Base-by-base conservation (phyloP, 2,797 vertebrate species). In the Tapirus indicus region DNA sequence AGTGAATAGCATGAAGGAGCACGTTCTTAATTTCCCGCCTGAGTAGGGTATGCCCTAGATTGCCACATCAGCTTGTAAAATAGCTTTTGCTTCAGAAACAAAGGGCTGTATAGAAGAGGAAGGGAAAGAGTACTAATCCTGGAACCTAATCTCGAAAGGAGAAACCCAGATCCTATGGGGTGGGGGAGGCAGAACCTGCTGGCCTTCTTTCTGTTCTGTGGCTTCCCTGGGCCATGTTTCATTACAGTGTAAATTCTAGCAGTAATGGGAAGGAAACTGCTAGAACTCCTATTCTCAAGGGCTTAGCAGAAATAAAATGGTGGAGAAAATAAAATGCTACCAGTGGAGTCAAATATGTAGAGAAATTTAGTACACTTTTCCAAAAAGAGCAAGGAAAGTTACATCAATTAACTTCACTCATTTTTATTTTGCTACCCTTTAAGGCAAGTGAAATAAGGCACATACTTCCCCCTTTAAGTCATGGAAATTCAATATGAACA, bases 291-390 rank as follows among this genome's bases (percentile, higher is more conserved):
- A 6, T 41, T 91, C 84, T 93, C 32, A 69, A 88, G 25, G 66
- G 38, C 17, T 79, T 89, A 85, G 88, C 1, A 96, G 78, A 83
- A 44, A 13, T 8, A 62, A 74, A 18, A 35, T 62, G 85, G 32
- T 5, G 49, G 56, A 87, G 56, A 88, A 98, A 96, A 96, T 49
- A 95, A 94, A 97, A 96, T 54, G 3, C 17, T 32, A 80, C 56
- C 17, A 38, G 79, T 25, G 82, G 66, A 96, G 93, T 85, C 68
- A 98, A 91, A 88, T 86, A 93, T 79, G 66, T 80, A 88, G 0
- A 0, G 52, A 29, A 92, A 95, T 91, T 82, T 82, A 75, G 56
- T 41, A 88, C 2, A 75, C 62, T 52, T 96, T 92, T 79, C 64
- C 60, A 75, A 35, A 79, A 96, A 89, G 2, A 68, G 5, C 2